Conservation (phyloP, 2,113 vertebrate genomes). For the Erinaceus europaeus region DNA sequence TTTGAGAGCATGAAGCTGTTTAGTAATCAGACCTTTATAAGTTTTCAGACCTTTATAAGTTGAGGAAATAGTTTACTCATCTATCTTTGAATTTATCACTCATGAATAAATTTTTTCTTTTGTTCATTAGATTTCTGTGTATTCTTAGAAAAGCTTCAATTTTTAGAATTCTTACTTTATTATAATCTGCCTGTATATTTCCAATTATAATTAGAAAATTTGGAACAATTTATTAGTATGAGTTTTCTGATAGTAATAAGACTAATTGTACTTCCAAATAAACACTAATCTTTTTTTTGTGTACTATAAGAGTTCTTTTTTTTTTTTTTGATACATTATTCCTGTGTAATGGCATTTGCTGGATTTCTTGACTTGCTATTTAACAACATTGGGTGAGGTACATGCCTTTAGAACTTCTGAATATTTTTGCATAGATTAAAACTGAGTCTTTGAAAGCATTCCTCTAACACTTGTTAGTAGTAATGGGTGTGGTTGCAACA, state of each 20-base stretch:
- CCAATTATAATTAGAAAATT: background rate
- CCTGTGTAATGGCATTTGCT: background rate
- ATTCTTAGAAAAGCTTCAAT: background rate
- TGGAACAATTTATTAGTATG: background rate
- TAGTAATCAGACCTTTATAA: no score
- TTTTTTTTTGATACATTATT: background rate
- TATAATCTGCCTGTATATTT: background rate
- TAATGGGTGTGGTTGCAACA: no score
- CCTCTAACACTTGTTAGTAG: no score
- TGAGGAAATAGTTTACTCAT: background rate
- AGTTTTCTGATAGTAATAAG: background rate
- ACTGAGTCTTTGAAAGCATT: background rate
- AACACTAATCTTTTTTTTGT: background rate
- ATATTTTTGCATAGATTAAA: background rate
- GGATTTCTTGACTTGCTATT: background rate
- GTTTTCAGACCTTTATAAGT: slow-evolving; percentile 11
- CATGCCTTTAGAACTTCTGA: background rate
- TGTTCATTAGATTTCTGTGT: background rate
- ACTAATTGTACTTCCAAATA: slow-evolving; percentile 20
- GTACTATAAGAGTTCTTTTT: background rate
- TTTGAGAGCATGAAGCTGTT: background rate
- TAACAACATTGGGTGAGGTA: background rate
- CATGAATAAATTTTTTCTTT: slow-evolving; percentile 8
- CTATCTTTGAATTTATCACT: background rate
- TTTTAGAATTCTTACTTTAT: slow-evolving; percentile 16